Conservation (phyloP, 2,113 vertebrate species). For the Athene noctua region DNA sequence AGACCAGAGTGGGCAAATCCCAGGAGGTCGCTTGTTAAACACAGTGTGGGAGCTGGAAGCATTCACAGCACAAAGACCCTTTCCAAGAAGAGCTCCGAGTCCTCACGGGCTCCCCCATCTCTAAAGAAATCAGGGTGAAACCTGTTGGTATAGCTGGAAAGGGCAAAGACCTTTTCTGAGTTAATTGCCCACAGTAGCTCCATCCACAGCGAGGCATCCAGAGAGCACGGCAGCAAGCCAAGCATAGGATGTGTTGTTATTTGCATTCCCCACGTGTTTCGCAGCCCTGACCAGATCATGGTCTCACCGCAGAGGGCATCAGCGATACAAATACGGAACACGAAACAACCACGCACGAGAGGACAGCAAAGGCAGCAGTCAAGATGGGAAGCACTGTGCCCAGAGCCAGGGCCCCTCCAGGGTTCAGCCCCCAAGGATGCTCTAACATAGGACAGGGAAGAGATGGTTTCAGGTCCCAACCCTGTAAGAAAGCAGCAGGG, state of each 20-base stretch:
- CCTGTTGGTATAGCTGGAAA: neutral
- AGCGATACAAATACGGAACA: neutral
- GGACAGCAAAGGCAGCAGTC: neutral
- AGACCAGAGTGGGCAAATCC: neutral
- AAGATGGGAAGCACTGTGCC: neutral
- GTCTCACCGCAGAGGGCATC: neutral
- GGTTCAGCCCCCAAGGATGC: neutral
- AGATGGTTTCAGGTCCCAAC: neutral
- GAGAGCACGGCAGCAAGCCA: neutral
- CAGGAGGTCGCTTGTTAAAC: neutral
- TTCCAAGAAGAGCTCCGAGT: neutral
- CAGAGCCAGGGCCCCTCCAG: fast-evolving
- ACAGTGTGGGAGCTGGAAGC: slow-evolving; percentile 10
- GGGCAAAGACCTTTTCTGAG: neutral
- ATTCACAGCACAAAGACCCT: neutral
- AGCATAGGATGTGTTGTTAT: neutral
- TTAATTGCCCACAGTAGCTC: neutral
- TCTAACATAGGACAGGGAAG: fast-evolving
- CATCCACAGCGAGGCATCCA: neutral
- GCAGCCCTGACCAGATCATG: neutral
- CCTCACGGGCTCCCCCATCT: neutral
- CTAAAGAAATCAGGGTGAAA: neutral
- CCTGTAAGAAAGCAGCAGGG: neutral
- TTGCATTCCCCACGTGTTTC: neutral
- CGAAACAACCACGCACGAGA: fast-evolving